Evolutionary conservation across 2,113 vertebrate genomes (phyloP), one percentile per base, ranked within the genome.

Genomic region (Campylomormyrus tamandua): DNA sequence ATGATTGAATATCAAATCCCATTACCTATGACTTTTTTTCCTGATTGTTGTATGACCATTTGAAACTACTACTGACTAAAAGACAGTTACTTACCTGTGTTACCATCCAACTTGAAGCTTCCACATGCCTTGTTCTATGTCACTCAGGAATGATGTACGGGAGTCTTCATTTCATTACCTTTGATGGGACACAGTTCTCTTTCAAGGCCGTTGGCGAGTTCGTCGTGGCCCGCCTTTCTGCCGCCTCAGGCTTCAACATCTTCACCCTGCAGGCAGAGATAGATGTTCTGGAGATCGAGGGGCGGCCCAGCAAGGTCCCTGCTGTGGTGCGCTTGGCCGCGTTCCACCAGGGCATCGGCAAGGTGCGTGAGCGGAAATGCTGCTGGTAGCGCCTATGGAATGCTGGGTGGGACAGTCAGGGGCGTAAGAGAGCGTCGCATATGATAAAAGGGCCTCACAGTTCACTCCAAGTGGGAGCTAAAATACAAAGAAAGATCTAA

Each of bases 231-330:
- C 95, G 96, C 39, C 95, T 97, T 17, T 96, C 96, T 80, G 95
- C 96, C n/a, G 58, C 21, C 91, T 93, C 92, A 0, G 96, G 96
- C 90, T 95, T 94, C 66, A 97, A 97, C 91, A 93, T 96, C 91
- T 97, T 97, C 94, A 97, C 96, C 89, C 94, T 97, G 84, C 96
- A 97, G 93, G 96, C 96, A 58, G 94, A 95, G 92, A 95, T 93
- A 8, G 93, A 91, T 53, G 91, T 87, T 90, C 91, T 95, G 39
- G 91, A 92, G 88, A 89, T 87, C 88, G 91, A 93, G 8, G n/a
- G 92, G 46, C 90, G 90, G 90, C 87, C 92, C 92, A 90, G 31
- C 56, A 92, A 93, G 39, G 93, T 95, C 83, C 94, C 96, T 5
- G 95, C 91, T 56, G 90, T 97, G 90, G 93, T 93, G 42, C 95